Base-by-base conservation (phyloP, 2,888 invertebrate genomes). In the Thelaira solivaga region DNA sequence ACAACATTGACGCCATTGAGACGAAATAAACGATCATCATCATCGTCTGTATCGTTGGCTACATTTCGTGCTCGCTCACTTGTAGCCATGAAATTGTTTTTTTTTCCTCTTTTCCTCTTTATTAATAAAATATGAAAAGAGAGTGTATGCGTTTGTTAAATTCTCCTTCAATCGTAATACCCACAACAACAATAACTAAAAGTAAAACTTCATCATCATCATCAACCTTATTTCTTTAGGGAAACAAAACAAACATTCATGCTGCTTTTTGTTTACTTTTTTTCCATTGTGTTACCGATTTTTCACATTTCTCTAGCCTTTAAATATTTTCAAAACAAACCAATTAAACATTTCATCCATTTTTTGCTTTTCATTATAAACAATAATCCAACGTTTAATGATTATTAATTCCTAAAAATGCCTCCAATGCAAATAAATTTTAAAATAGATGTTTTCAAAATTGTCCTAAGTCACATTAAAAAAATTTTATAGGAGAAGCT, bases 1-100 rank as follows among this genome's bases (percentile, higher is more conserved):
- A 78, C 62, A 78, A 71, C 69, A 78, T 69, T 71, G 78, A 74
- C 78, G 78, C 74, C 78, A 78, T 69, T 61, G 61, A 78, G 65
- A 53, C 74, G 69, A 39, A 45, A 34, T 26, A 39, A 49, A 47
- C 22, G 36, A 75, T 55, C 67, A 43, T 75, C 65, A 51, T 31
- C 31, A 11, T 69, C 4, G 34, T 51, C 26, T 64, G 26, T 24
- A n/a, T n/a, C n/a, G n/a, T n/a, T n/a, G 22, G 29, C 55, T 57
- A 8, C 16, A 51, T 57, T 47, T 55, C 39, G 55, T 57, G 4
- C 39, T 49, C 51, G 43, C 43, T 36, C 22, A 45, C 45, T 57
- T 67, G 55, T 26, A 45, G 55, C n/a, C 45, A 61, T 57, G 45
- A 47, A 45, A n/a, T n/a, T n/a, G n/a, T n/a, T n/a, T n/a, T n/a